Base-by-base conservation (phyloP, 2,888 invertebrate species). In the Diabrotica balteata region DNA sequence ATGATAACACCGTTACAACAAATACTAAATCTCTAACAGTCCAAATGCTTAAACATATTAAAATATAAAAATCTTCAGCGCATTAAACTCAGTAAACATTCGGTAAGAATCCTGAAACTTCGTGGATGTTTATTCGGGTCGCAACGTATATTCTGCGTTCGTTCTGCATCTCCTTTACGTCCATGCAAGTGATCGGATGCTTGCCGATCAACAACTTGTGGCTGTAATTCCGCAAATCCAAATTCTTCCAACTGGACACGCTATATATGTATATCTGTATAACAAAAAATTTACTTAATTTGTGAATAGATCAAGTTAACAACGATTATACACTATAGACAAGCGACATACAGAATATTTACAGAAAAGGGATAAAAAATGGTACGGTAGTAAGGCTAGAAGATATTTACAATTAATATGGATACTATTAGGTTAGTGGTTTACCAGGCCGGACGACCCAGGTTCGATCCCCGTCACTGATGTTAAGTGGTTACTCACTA, bases 241-340 rank as follows among this genome's bases (percentile, higher is more conserved):
- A 81, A 44, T 79, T 79, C 76, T 82, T 83, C 84, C 84, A 84
- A 11, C 80, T 81, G 10, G 79, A 76, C 22, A 84, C 79, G 63
- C 81, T 80, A 59, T 84, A 84, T 66, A 83, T 80, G 70, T 83
- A 84, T 5, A 83, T 78, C 83, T 83, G n/a, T 22, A 51, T 32
- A 10, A 17, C 54, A 54, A 22, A 45, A 53, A 17, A 32, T 50
- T 51, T 8, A 8, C 4, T 42, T 45, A 59, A 45, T 7, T 52
- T 9, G 43, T 55, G 32, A 9, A 49, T 2, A 32, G 32, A 32
- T 5, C 32, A 32, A 32, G 32, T 32, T 32, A 32, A 5, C 32
- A 32, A 32, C 1, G 32, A 32, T 32, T 32, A 4, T 32, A 32
- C 32, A 32, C 32, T 32, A 0, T 5, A 32, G 32, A 32, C 32